phyloP scores from a whole-genome alignment of 2,113 vertebrate species.

The Spermophilus dauricus region DNA sequence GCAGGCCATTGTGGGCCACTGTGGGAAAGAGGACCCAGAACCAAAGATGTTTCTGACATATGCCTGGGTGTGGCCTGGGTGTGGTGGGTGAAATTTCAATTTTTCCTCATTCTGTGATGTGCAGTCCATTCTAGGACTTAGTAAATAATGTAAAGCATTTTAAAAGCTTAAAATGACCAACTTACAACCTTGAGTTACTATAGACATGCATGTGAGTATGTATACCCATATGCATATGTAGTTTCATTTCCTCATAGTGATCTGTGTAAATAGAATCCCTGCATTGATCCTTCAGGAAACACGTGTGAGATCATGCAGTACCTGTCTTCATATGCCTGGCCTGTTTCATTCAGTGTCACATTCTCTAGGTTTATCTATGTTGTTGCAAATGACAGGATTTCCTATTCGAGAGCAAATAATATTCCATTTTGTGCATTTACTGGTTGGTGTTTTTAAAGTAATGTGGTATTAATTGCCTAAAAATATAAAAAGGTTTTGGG shows the following conservation, averaged over 20 bases:
- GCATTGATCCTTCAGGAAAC: neutral
- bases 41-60: neutral
- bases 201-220: too few species aligned
- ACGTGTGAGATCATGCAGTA: neutral
- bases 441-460: neutral
- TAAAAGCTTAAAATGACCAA: neutral
- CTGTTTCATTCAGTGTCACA: neutral
- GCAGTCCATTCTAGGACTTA: neutral
- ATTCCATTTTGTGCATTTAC: neutral
- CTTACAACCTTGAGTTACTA: neutral
- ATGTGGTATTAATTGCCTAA: neutral
- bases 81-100: neutral
- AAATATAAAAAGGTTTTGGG: neutral
- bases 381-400: neutral
- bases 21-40: neutral
- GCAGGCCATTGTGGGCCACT: neutral
- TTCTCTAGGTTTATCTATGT: neutral
- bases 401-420: neutral
- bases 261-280: neutral
- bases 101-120: neutral
- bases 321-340: neutral
- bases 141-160: neutral
- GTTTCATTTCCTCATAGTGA: neutral
- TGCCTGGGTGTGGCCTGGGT: neutral
- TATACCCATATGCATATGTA: fast-evolving